These are phyloP conservation scores for Stramonita haemastoma DNA, from an alignment of 2,888 invertebrate genomes.

Conservation along the genomic window DNA sequence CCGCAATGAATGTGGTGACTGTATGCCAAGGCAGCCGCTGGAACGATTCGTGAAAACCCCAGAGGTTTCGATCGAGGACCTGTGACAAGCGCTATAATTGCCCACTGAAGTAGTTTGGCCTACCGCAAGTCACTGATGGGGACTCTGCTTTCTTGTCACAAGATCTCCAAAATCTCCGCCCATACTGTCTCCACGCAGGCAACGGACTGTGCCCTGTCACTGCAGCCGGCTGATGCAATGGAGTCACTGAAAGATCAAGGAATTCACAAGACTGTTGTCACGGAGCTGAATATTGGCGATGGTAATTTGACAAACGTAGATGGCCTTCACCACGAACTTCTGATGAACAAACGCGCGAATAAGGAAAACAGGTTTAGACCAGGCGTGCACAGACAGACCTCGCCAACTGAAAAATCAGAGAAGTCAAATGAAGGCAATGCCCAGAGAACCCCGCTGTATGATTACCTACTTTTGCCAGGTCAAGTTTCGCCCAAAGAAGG, in stretches of 20 bases:
- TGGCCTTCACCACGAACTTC: background rate
- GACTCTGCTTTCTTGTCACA: slow-evolving; percentile 20
- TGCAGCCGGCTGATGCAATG: slow-evolving; percentile 10
- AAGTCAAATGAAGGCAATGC: background rate
- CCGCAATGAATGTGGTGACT: slow-evolving; percentile 15
- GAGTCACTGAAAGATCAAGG: background rate
- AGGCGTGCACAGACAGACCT: background rate
- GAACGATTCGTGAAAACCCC: background rate
- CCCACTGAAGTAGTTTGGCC: background rate
- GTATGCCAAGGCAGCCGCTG: background rate
- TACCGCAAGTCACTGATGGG: background rate
- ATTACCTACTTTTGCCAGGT: slow-evolving; percentile 6
- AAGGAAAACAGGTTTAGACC: slow-evolving; percentile 7
- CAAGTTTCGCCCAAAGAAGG: background rate
- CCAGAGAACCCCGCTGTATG: background rate
- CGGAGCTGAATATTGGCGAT: slow-evolving; percentile 17
- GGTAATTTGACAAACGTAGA: background rate
- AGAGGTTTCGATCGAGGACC: background rate
- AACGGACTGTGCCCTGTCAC: background rate
- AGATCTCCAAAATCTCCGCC: background rate
- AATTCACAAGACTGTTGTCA: background rate
- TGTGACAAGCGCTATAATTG: background rate
- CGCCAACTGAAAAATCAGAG: background rate
- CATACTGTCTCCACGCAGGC: slow-evolving; percentile 6
- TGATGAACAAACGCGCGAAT: background rate